Evolutionary conservation across 2,888 invertebrate species (phyloP).

Genomic region (Cephus pulcher): DNA sequence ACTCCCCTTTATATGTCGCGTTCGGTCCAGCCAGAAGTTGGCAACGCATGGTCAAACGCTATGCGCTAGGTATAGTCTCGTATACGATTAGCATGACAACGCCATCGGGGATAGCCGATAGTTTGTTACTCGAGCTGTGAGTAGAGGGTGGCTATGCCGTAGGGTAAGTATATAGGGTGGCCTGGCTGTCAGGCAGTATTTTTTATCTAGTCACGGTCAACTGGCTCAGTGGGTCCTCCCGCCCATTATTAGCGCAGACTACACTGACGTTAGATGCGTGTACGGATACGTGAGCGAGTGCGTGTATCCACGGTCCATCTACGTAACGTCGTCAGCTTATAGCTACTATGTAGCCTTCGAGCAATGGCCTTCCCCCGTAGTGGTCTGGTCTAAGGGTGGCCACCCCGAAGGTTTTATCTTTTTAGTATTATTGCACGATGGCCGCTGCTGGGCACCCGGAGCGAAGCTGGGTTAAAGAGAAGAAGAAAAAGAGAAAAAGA

Average conservation of each 20-base stretch:
- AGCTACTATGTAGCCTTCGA: slow-evolving; percentile 43
- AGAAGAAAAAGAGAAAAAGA: slow-evolving; percentile 17
- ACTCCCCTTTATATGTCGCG: not conserved
- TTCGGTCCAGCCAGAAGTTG: not conserved
- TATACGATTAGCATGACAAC: slow-evolving; percentile 63
- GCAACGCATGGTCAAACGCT: not conserved
- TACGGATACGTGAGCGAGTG: not conserved
- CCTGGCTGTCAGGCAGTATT: slow-evolving; percentile 61
- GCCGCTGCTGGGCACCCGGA: slow-evolving; percentile 50
- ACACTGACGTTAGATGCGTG: slow-evolving; percentile 34
- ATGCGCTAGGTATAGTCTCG: not conserved
- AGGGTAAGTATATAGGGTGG: slow-evolving; percentile 37
- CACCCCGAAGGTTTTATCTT: slow-evolving; percentile 60
- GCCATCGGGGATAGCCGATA: slow-evolving; percentile 34
- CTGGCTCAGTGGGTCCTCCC: slow-evolving; percentile 60
- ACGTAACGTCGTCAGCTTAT: slow-evolving; percentile 53
- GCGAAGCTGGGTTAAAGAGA: slow-evolving; percentile 17
- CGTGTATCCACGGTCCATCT: slow-evolving; percentile 38
- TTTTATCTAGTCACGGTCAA: slow-evolving; percentile 68
- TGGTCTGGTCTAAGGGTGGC: slow-evolving; percentile 51
- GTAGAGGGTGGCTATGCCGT: slow-evolving; percentile 12
- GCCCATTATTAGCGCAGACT: slow-evolving; percentile 65
- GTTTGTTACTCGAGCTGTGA: slow-evolving; percentile 34
- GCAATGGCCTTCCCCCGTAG: slow-evolving; percentile 45
- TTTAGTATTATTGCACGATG: slow-evolving; percentile 65